These are phyloP conservation scores for Drosophila antonietae DNA, from an alignment of 2,888 invertebrate species.

Conservation along the genomic window DNA sequence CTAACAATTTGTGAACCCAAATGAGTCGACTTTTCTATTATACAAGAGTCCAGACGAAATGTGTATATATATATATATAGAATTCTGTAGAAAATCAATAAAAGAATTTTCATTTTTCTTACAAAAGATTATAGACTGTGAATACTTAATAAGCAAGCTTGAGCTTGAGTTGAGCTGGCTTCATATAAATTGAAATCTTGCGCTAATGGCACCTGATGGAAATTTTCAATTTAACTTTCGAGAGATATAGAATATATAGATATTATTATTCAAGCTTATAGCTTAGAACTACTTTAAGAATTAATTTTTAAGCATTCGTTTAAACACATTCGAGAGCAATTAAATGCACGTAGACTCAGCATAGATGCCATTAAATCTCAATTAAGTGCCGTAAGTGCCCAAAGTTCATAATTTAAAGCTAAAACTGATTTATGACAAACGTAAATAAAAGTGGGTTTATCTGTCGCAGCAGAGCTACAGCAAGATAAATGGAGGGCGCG, in stretches of 20 bases:
- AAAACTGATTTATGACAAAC: conserved; percentile 8
- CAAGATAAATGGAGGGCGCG: conserved; percentile 6
- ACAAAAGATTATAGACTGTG: no score
- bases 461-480: not conserved
- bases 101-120: not conserved
- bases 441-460: conserved; percentile 6
- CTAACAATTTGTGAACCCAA: not conserved
- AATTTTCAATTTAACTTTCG: no score
- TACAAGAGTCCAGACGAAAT: not conserved
- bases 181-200: no score
- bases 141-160: no score
- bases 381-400: not conserved
- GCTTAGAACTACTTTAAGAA: no score
- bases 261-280: no score
- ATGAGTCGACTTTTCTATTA: not conserved
- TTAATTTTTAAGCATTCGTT: not conserved
- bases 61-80: not conserved
- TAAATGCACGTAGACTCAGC: not conserved
- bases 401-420: conserved; percentile 1
- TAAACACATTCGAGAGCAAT: not conserved
- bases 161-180: no score
- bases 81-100: not conserved
- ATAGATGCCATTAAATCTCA: conserved; percentile 1
- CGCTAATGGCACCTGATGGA: no score
- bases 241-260: no score